Evolutionary conservation across 2,113 vertebrate species (phyloP).

Genomic region (Ciconia stormi): DNA sequence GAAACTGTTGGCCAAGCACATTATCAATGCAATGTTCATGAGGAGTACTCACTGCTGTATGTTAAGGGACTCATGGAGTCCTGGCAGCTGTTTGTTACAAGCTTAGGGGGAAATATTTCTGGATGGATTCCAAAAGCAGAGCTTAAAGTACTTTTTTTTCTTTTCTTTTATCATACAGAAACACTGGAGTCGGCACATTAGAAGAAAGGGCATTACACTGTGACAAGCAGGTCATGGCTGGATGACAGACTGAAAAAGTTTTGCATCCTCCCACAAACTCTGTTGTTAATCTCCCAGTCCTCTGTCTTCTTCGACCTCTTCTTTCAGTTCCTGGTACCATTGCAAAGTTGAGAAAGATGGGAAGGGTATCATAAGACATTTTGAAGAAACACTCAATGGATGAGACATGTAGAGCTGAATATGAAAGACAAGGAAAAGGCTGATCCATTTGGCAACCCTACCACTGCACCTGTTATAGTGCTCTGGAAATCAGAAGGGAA

Average conservation of each 20-base stretch:
- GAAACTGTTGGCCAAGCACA: not conserved
- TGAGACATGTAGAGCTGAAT: not conserved
- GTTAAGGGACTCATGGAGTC: not conserved
- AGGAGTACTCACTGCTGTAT: not conserved
- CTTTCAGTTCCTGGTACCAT: not conserved
- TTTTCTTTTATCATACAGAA: not conserved
- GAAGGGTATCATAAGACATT: not conserved
- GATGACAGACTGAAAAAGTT: not conserved
- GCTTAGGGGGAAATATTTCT: slow-evolving; percentile 7
- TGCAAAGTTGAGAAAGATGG: not conserved
- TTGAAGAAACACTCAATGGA: not conserved
- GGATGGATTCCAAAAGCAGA: not conserved
- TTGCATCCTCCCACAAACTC: not conserved
- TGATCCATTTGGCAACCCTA: not conserved
- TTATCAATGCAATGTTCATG: not conserved
- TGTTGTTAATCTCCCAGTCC: not conserved
- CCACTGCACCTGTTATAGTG: not conserved
- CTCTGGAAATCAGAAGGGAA: not conserved
- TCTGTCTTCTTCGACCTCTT: not conserved
- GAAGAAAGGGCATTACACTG: not conserved
- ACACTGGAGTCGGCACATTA: not conserved
- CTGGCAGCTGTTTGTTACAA: slow-evolving; percentile 22
- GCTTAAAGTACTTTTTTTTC: not conserved
- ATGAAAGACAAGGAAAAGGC: not conserved
- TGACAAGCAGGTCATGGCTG: not conserved